Evolutionary conservation across 2,888 invertebrate genomes (phyloP), one percentile per base, ranked within the genome.

Genomic region (Cenopis cana): DNA sequence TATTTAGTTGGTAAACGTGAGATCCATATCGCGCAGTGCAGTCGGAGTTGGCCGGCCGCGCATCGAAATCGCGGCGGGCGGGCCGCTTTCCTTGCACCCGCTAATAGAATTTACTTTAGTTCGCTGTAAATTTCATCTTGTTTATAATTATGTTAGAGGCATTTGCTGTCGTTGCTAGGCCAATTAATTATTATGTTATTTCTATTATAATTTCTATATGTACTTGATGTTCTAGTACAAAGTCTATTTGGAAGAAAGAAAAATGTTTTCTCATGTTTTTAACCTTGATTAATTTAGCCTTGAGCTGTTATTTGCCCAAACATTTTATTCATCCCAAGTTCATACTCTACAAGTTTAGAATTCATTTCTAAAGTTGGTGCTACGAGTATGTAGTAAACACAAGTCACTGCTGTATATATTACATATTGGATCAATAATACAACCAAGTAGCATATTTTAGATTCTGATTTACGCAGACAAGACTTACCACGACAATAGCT

Each of bases 1-100:
- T 89, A 91, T 90, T 91, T 91, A 90, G 89, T 87, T 82, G 85
- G 89, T 86, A 88, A 90, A 90, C 91, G 91, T 91, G 92, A 91
- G 91, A 91, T 92, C 84, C 86, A 87, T 91, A 91, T 91, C 91
- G 85, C 81, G 82, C 81, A 83, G 79, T 83, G 87, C 87, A 85
- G 87, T 87, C 85, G 84, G 83, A 85, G 83, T 83, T 84, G 79
- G 82, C 85, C 84, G 83, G 80, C 83, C 84, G 86, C 83, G 83
- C 87, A 82, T 87, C 85, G 87, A 83, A 84, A 83, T 79, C 86
- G 79, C 84, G 83, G 88, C 88, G 84, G 88, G 88, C 88, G 86
- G 88, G 83, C 85, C 77, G 77, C 78, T 79, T 75, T 77, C 81
- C 78, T 77, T 74, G 77, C 77, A 78, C 77, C 76, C 73, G 46